Percentiles rank a stretch among this genome's conserved stretches.
Conservation (phyloP, 2,888 invertebrate genomes). For the Acrobasis repandana region DNA sequence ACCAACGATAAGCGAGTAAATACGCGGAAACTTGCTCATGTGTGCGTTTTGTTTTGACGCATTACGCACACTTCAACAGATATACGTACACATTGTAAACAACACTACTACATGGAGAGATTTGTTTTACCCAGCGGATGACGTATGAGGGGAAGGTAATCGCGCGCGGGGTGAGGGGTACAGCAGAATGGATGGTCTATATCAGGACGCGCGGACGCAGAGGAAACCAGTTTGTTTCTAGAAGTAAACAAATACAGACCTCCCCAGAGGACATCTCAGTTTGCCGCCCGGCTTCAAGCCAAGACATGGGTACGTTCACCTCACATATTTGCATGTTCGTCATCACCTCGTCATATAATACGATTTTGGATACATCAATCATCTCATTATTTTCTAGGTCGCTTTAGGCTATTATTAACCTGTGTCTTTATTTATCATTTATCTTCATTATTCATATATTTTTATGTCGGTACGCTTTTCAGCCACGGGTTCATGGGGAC, state of each 20-base stretch:
- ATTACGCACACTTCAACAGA: slow-evolving; percentile 21
- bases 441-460: not conserved
- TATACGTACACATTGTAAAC: slow-evolving; percentile 17
- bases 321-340: slow-evolving; percentile 25
- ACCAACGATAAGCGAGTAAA: slow-evolving; percentile 27
- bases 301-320: slow-evolving; percentile 67
- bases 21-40: slow-evolving; percentile 28
- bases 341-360: not conserved
- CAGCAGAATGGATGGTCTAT: slow-evolving; percentile 58
- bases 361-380: not conserved
- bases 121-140: slow-evolving; percentile 47
- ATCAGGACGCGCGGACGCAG: slow-evolving; percentile 60
- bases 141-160: slow-evolving; percentile 50
- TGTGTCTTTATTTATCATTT: no score
- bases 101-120: slow-evolving; percentile 25
- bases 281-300: slow-evolving; percentile 52
- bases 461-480: no score
- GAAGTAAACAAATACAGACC: slow-evolving; percentile 65
- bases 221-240: slow-evolving; percentile 65
- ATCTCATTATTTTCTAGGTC: not conserved
- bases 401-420: no score
- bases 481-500: no score
- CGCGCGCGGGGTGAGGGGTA: slow-evolving; percentile 39
- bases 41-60: slow-evolving; percentile 37
- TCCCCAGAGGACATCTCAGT: slow-evolving; percentile 47